Base-by-base conservation (phyloP, 2,797 vertebrate species). In the Ptychobarbus kaznakovi region DNA sequence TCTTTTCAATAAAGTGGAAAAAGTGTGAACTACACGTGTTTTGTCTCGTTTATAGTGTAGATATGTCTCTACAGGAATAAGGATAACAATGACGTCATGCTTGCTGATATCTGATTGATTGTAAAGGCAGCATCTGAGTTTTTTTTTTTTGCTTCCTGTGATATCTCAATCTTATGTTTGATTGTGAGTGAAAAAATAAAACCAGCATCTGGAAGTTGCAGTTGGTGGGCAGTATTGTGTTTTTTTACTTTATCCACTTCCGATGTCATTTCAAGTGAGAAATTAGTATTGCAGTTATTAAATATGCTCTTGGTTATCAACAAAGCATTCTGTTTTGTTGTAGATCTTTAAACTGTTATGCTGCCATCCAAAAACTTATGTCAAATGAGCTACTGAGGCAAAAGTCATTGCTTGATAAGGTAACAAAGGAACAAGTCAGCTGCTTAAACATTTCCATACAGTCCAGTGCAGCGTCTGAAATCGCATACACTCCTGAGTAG, bases 1-100 rank as follows among this genome's bases (percentile, higher is more conserved):
- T 91, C 79, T 94, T 94, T 92, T 93, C 89, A 98, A 97, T 98
- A 98, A 99, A 97, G 32, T 81, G 58, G 65, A 74, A 89, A 69
- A 15, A 10, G 16, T 77, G 83, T 86, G 1, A 87, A 80, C 10
- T 12, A 8, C 7, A 1, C 1, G 15, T 46, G 1, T 69, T 3
- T 35, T 0, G 22, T 25, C 38, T 49, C 4, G 3, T 53, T 25
- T 53, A 1, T 51, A 7, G 18, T 68, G 3, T 35, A 63, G 58
- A 25, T 15, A 11, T 10, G 49, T 20, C 53, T 56, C 8, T 42
- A 8, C 40, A 42, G 42, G 42, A 2, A 42, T 42, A 42, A 42
- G 3, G 44, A 46, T 46, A 46, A 46, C 11, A 46, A 22, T 22
- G 9, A 11, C 22, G 11, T 58, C 22, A 22, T 58, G 56, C 11